Base-by-base conservation (phyloP, 37 sponge, comb jelly and placozoan genomes). In the Spongilla lacustris region DNA sequence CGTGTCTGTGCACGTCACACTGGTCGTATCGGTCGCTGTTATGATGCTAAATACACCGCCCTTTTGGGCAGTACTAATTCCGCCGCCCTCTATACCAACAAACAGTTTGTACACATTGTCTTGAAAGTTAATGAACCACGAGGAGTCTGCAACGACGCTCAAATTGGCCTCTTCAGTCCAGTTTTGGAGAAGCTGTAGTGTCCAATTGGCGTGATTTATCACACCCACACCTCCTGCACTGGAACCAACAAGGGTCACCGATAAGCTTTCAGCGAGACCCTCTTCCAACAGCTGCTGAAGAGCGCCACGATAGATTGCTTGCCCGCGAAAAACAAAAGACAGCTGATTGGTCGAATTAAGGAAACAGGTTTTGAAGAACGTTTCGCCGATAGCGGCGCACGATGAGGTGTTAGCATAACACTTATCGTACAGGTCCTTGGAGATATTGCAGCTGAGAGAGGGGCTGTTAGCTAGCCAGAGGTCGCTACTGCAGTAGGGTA, bases 201-300 rank as follows among this genome's bases (percentile, higher is more conserved):
- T 8, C 89, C 93, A 92, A 66, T 87, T 70, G 8, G 93, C 93
- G 22, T 81, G 85, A 68, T 89, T 94, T 22, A 93, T 33, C 13
- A 82, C 89, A 17, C 95, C 97, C 0, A 97, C 37, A 36, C 97
- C 97, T 17, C 97, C 97, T 37, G 97, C 95, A 88, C 95, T 94
- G 68, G 91, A 87, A 0, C 97, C 69, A 9, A 70, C 28, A 4
- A 46, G 46, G 4, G 46, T 46, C 46, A 46, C 46, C 8, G 46
- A 10, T 46, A 8, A 46, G 46, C 46, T 46, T 10, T 46, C 8
- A 46, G 46, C 46, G 46, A 46, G 46, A 8, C 46, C 46, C 8
- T 46, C 8, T 4, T 8, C 46, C 8, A 46, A 46, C 46, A 46
- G 46, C 46, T 46, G 46, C 46, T 46, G 46, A 46, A 46, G 46